A percentile compares a stretch with the other conserved stretches of the same genome.
Conservation (phyloP, 2,888 invertebrate genomes). For the Diarsia brunnea region DNA sequence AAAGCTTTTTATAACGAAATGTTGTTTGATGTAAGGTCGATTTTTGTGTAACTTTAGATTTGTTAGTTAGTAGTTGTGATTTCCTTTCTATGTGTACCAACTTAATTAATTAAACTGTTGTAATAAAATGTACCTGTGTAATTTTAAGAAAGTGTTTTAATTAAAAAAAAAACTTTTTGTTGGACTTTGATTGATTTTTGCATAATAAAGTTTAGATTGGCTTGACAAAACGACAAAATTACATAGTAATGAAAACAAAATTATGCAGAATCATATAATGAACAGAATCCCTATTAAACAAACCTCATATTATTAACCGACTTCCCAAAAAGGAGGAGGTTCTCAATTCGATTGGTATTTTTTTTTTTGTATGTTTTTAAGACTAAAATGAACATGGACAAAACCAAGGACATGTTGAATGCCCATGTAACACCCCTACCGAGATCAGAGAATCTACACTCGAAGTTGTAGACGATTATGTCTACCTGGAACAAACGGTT, state of each 20-base stretch:
- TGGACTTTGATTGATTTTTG: neutral
- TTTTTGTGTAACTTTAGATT: neutral
- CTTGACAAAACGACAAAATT: neutral
- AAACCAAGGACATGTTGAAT: too few species aligned
- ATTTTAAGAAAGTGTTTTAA: neutral
- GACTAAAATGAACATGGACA: too few species aligned
- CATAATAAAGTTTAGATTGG: neutral
- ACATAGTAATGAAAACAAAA: neutral
- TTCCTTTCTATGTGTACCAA: neutral
- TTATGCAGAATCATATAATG: too few species aligned
- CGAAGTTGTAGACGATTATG: too few species aligned
- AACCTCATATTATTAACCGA: too few species aligned
- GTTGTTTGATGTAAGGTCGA: neutral
- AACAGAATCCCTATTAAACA: too few species aligned
- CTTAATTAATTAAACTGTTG: neutral
- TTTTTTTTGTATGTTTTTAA: too few species aligned
- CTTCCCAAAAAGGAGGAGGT: too few species aligned
- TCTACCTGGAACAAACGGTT: too few species aligned
- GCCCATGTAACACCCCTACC: too few species aligned
- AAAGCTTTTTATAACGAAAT: neutral
- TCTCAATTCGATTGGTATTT: too few species aligned
- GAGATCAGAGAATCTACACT: too few species aligned
- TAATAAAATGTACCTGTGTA: neutral
- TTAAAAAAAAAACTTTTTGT: neutral
- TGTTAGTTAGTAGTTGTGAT: neutral